Evolutionary conservation across 2,113 vertebrate species (phyloP).

Genomic region (Ifrita kowaldi): DNA sequence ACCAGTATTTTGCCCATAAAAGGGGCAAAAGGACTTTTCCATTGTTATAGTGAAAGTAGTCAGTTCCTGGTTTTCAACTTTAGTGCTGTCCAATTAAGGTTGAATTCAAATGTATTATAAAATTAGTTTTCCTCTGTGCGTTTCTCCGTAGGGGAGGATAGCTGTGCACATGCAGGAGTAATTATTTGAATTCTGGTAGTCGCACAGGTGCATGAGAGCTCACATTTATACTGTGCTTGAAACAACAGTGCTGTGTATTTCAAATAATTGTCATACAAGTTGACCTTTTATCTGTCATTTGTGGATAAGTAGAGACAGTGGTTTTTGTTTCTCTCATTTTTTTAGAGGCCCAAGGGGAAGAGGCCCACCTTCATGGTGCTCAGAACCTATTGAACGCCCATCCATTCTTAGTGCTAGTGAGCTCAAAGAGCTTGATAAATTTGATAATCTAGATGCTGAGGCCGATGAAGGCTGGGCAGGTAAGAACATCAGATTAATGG

Average conservation of each 20-base stretch:
- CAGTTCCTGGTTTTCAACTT: not conserved
- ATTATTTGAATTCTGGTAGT: not conserved
- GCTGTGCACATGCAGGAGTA: not conserved
- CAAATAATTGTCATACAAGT: not conserved
- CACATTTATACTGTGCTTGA: not conserved
- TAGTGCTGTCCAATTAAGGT: not conserved
- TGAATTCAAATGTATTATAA: not conserved
- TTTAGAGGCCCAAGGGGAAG: slow-evolving; percentile 78
- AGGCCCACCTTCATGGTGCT: slow-evolving; percentile 83
- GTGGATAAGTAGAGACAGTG: not conserved
- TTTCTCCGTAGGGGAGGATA: not conserved
- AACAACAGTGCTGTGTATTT: not conserved
- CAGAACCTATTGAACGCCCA: slow-evolving; percentile 87
- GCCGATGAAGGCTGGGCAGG: slow-evolving; percentile 98
- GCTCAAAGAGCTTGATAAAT: slow-evolving; percentile 93
- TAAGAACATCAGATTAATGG: slow-evolving; percentile 49
- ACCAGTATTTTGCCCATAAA: not conserved
- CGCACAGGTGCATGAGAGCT: fast-evolving
- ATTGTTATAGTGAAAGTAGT: not conserved
- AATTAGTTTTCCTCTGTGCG: not conserved
- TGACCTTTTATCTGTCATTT: not conserved
- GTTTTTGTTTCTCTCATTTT: not conserved
- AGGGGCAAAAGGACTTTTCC: not conserved
- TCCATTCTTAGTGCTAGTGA: slow-evolving; percentile 94
- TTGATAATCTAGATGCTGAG: slow-evolving; percentile 95